Base-by-base conservation (phyloP, 2,113 vertebrate genomes). In the Panthera tigris region DNA sequence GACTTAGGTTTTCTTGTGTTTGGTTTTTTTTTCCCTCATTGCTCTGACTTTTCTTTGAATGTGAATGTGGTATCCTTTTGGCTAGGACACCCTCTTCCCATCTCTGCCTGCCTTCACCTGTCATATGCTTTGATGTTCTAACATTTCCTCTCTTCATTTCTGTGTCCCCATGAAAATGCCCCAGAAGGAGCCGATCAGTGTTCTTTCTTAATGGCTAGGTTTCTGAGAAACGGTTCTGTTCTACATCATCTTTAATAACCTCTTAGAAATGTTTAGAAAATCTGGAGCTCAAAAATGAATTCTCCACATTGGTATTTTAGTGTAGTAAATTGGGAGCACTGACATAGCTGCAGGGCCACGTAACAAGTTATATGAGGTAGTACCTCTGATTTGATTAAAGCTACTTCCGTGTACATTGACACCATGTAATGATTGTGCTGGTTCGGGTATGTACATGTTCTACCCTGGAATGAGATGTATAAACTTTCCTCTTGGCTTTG, bases 1-100 rank as follows among this genome's bases (percentile, higher is more conserved):
- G 63, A 92, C 87, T 95, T 97, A 89, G 65, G 50, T 92, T 93
- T 91, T n/a, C 52, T 94, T 92, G 85, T 14, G 5, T 95, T 16
- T 52, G 50, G 4, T 52, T 52, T 81, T 18, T 18, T 50, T 63
- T 25, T 1, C 25, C 61, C 45, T 41, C 48, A 69, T 68, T 57
- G 6, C 41, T 50, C 71, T 10, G 13, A 94, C 45, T 92, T 71
- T 52, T 97, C 29, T 97, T 95, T 91, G 31, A 90, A 92, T 11
- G 16, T 11, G 61, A 97, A 88, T 80, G 65, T 91, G 92, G 96
- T 93, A 6, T 52, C 89, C 63, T 79, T 63, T 61, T 82, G 50
- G 93, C 93, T 66, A 89, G 92, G 55, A 84, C 12, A 23, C 55
- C 79, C 10, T 89, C 65, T 86, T 90, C 65, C 88, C 91, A 29